phyloP scores from a whole-genome alignment of 2,888 invertebrate genomes.

The Pollenia labialis region DNA sequence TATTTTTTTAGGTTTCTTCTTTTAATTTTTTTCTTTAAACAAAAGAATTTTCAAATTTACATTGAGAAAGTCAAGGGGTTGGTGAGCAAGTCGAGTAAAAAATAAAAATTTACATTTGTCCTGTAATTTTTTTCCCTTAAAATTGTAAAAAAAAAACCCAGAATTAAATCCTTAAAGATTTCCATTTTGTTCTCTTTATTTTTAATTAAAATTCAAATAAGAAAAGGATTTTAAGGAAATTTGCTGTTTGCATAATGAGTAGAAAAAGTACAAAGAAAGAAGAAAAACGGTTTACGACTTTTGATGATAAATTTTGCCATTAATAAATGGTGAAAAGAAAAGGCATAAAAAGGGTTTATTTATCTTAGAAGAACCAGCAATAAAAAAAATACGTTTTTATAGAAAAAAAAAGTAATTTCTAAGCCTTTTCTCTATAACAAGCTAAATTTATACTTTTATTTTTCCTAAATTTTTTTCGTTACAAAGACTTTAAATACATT shows the following conservation, averaged over 20 bases:
- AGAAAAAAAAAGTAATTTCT: slow-evolving; percentile 5
- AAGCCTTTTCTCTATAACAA: slow-evolving; percentile 56
- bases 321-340: slow-evolving; percentile 23
- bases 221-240: slow-evolving; percentile 65
- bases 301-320: slow-evolving; percentile 47
- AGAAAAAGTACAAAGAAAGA: background rate
- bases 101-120: background rate
- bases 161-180: slow-evolving; percentile 44
- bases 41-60: slow-evolving; percentile 28
- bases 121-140: background rate
- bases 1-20: background rate
- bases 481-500: slow-evolving; percentile 38
- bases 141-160: slow-evolving; percentile 20
- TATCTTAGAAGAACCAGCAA: slow-evolving; percentile 27
- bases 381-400: background rate
- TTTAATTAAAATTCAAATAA: slow-evolving; percentile 68
- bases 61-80: background rate
- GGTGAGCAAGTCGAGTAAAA: background rate
- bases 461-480: slow-evolving; percentile 6
- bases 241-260: slow-evolving; percentile 47
- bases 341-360: slow-evolving; percentile 38
- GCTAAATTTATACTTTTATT: slow-evolving; percentile 49
- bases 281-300: slow-evolving; percentile 26
- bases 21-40: background rate
- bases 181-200: slow-evolving; percentile 13